Conservation (phyloP, 2,888 invertebrate genomes). For the Acrocyrtus sp. region DNA sequence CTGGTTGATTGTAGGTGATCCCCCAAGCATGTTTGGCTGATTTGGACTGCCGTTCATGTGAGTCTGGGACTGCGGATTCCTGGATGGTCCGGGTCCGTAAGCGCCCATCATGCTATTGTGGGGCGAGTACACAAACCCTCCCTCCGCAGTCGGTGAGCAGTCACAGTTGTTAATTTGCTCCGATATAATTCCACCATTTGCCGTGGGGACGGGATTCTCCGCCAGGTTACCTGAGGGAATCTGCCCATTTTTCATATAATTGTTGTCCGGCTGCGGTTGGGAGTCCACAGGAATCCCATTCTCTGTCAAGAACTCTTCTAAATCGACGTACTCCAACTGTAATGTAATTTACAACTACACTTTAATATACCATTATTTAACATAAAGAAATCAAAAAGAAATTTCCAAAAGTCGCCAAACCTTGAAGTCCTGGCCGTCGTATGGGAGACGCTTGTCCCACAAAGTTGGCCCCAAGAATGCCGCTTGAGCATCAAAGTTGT, state of each 20-base stretch:
- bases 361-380: not conserved
- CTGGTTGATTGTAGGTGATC: conserved; percentile 67
- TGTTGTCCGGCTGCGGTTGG: not conserved
- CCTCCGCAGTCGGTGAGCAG: conserved; percentile 40
- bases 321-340: conserved; percentile 88
- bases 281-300: conserved; percentile 89
- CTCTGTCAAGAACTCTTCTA: conserved; percentile 96
- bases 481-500: conserved; percentile 87
- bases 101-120: conserved; percentile 24
- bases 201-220: not conserved
- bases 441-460: conserved; percentile 93
- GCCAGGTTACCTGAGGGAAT: conserved; percentile 11
- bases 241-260: conserved; percentile 6
- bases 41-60: conserved; percentile 15
- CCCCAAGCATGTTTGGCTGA: conserved; percentile 74
- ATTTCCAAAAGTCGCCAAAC: conserved; percentile 69
- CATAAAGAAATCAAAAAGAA: not conserved
- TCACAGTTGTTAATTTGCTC: conserved; percentile 41
- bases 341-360: conserved; percentile 8
- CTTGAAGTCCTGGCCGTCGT: conserved; percentile 92
- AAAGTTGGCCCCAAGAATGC: conserved; percentile 96
- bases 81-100: conserved; percentile 69
- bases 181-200: conserved; percentile 4
- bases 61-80: conserved; percentile 71
- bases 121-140: too few species aligned